Percentiles rank a stretch among this genome's conserved stretches.
phyloP scores from a whole-genome alignment of 1,140 invertebrate genomes.

The Nautilus pompilius region DNA sequence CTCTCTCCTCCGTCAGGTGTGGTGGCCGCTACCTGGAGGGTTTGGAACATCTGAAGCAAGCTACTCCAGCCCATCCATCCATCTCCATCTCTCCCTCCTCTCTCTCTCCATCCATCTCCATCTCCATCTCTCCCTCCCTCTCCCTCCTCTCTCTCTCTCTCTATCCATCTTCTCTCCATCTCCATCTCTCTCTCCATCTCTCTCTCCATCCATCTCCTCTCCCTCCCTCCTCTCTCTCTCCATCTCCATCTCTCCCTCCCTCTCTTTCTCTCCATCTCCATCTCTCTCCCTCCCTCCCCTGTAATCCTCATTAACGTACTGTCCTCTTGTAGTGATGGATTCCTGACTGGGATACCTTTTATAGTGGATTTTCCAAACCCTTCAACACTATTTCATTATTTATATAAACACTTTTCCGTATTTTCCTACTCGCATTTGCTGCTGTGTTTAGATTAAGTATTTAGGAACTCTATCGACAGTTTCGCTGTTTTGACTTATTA shows the following conservation, averaged over 20 bases:
- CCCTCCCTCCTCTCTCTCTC: constrained; percentile 7
- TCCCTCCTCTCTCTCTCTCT: constrained; percentile 19
- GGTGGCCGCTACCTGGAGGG: neutral
- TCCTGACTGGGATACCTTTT: no score
- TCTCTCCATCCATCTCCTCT: constrained; percentile 9
- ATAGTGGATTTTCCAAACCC: no score
- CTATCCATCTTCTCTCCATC: constrained; percentile 17
- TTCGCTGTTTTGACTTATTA: no score
- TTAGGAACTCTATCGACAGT: no score
- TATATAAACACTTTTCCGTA: no score
- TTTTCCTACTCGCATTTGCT: no score
- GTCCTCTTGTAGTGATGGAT: no score
- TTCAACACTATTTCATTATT: no score
- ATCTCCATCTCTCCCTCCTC: neutral
- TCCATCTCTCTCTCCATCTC: constrained; percentile 22
- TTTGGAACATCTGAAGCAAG: neutral
- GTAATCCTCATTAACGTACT: neutral
- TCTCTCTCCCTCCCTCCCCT: neutral
- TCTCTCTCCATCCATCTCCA: constrained; percentile 12
- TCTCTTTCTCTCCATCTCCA: neutral
- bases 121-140: constrained; percentile 10
- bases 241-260: constrained; percentile 10
- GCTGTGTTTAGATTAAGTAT: no score
- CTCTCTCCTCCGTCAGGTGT: constrained; percentile 5
- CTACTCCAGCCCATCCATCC: neutral